Base-by-base conservation (phyloP, 2,113 vertebrate species). In the Gymnocephalus cernua region DNA sequence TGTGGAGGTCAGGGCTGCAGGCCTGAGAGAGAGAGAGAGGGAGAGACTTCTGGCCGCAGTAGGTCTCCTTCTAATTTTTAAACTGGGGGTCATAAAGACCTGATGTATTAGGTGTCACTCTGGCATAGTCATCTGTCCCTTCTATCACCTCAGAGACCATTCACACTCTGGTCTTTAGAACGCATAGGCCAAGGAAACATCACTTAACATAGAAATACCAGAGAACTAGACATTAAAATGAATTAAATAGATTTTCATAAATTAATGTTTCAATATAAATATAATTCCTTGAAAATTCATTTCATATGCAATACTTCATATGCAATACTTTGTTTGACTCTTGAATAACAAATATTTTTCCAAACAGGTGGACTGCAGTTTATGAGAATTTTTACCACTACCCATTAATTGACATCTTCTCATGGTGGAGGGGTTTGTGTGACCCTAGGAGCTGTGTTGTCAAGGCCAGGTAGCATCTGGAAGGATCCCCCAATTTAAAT, bases 71-170 rank as follows among this genome's bases (percentile, higher is more conserved):
- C 90, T 91, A 88, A 89, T 91, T 88, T 90, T 68, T 79, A 72
- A 90, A 89, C 77, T 73, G 23, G 63, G 71, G 83, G 85, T 92
- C 85, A 62, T 94, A 92, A 94, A 92, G 75, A 77, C 51, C 90
- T 90, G 90, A 89, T 89, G 78, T 91, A 88, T 89, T 89, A 84
- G 84, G 85, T 91, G 89, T 92, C 87, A 84, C 54, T 80, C 47
- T 74, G 77, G 78, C 53, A 62, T 74, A 82, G 84, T 88, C 44
- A 6, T 83, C 66, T 91, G 86, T 75, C 87, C 81, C 70, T 68
- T 82, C 25, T 61, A 72, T 88, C 82, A 89, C 79, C 77, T 83
- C 80, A 76, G 64, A 84, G 54, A 71, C 54, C 13, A 57, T 76
- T 86, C 77, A 81, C 81, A 73, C 53, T 41, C 25, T 32, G 16